Conservation (phyloP, 2,113 vertebrate species). For the Calcarius ornatus region DNA sequence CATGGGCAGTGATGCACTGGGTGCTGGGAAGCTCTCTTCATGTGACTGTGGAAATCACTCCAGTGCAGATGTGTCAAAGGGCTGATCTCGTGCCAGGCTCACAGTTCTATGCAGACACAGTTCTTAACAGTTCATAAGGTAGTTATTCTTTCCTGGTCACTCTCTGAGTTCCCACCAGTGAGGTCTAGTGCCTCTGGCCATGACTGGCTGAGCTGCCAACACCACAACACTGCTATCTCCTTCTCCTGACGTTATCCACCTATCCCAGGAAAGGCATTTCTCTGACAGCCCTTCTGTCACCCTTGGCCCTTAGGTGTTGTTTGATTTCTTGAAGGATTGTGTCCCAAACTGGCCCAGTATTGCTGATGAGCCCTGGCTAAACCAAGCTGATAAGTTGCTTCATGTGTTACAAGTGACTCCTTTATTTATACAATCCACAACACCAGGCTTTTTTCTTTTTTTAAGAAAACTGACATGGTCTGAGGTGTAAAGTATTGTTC, state of each 20-base stretch:
- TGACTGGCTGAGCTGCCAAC: not conserved
- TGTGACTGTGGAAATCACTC: not conserved
- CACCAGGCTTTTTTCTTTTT: not conserved
- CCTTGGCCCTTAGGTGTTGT: not conserved
- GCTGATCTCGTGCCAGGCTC: not conserved
- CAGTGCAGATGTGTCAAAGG: not conserved
- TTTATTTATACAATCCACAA: not conserved
- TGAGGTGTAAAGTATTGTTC: not conserved
- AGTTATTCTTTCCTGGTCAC: not conserved
- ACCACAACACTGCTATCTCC: rapidly evolving
- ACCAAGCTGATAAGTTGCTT: not conserved
- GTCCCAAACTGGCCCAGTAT: not conserved
- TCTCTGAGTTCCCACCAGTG: not conserved
- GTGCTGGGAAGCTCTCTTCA: rapidly evolving
- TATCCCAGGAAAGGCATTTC: not conserved
- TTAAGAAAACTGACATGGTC: not conserved
- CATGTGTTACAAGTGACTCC: not conserved
- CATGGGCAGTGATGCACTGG: rapidly evolving
- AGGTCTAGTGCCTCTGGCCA: not conserved
- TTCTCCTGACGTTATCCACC: not conserved
- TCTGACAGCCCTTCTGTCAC: not conserved
- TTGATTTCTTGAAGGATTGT: not conserved
- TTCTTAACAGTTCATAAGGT: not conserved
- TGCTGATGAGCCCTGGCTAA: not conserved
- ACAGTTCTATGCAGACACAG: not conserved